Percentiles rank a stretch among this genome's conserved stretches.
Conservation (phyloP, 2,113 vertebrate species). For the Tragelaphus scriptus region DNA sequence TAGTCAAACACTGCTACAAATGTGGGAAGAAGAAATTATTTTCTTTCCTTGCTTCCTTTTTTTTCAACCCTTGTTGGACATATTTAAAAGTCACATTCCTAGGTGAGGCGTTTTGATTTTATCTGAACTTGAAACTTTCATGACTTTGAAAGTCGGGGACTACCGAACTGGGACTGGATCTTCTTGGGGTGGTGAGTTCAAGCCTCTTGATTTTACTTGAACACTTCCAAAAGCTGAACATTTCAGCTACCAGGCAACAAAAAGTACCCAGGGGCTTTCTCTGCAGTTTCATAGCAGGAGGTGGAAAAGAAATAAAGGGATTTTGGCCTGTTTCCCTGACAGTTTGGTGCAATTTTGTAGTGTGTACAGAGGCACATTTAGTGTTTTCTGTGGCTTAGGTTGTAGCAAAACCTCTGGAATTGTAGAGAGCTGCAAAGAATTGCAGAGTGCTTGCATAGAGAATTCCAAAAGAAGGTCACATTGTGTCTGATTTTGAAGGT, state of each 20-base stretch:
- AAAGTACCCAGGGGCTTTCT: conserved; percentile 44
- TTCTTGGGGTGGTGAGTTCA: neutral
- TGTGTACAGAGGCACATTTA: neutral
- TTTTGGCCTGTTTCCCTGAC: conserved; percentile 16
- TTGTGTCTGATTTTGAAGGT: conserved; percentile 29
- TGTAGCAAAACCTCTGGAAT: neutral
- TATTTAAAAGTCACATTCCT: neutral
- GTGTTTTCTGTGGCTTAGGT: neutral
- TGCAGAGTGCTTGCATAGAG: neutral
- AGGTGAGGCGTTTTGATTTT: conserved; percentile 16
- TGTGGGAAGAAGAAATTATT: conserved; percentile 1
- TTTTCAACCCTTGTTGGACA: neutral
- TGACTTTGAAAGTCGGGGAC: neutral
- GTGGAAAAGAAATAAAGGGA: conserved; percentile 44
- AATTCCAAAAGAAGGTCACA: neutral
- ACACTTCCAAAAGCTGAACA: conserved; percentile 51
- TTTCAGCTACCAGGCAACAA: conserved; percentile 50
- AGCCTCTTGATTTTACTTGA: neutral
- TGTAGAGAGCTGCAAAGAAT: neutral
- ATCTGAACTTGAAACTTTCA: neutral
- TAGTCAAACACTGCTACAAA: neutral
- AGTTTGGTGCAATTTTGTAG: conserved; percentile 26
- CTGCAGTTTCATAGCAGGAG: conserved; percentile 25
- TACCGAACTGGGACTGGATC: neutral
- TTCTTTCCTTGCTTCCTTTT: neutral